Evolutionary conservation across 2,888 invertebrate genomes (phyloP), one percentile per base, ranked within the genome.

Genomic region (Volucella zonaria): DNA sequence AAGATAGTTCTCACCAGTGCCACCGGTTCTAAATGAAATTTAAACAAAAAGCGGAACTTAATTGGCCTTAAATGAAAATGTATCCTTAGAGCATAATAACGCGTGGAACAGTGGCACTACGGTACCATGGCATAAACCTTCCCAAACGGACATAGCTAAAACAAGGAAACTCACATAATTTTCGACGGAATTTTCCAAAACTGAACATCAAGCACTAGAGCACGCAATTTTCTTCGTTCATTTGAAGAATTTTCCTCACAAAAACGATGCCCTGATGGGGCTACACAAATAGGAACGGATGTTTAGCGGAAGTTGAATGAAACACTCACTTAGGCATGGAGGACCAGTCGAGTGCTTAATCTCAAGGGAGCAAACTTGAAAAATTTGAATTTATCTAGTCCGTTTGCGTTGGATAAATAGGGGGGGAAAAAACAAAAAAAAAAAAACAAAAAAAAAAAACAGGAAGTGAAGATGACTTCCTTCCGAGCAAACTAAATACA

Each of bases 11-110:
- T 15, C 51, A 31, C 11, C n/a, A 23, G 40, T 11, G 42, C 67
- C 59, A 76, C 76, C 76, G 67, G 59, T 76, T 76, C 45, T 38
- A 31, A 38, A 67, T 38, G 11, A 67, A 23, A 51, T 75, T 67
- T 42, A 51, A 58, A 51, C 67, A 38, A 67, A 42, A 67, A 67
- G 51, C 43, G 52, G 54, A 76, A 76, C 67, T 67, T 67, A 76
- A 76, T 67, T 76, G 76, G 52, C n/a, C 52, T 45, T 45, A 67
- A 76, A 76, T 67, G 59, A 67, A 38, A 67, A 76, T 67, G 51
- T 67, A 51, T 67, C 76, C 76, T 52, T 12, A 52, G 67, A 67
- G 76, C 38, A 58, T 67, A 59, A 76, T 76, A 51, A 59, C 31
- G 40, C 49, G 58, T 51, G 47, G 18, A 14, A 61, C 52, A 54